phyloP scores from a whole-genome alignment of 2,797 vertebrate genomes.

The Hypotaenidia okinawae region DNA sequence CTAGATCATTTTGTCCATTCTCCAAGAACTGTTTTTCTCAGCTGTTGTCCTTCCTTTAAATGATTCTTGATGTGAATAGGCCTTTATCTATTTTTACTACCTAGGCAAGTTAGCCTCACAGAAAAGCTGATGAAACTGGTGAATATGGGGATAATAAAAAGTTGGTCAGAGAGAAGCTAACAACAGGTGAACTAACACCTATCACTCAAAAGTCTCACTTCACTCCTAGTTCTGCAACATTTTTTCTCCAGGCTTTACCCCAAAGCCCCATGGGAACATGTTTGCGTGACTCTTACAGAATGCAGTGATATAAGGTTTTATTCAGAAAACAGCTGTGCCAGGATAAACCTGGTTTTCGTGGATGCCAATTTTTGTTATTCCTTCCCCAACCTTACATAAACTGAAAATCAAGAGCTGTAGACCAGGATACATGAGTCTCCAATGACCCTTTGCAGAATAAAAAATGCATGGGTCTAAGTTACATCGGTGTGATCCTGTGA shows the following conservation, averaged over 20 bases:
- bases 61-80: neutral
- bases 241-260: neutral
- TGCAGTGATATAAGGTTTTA: slow-evolving; percentile 2
- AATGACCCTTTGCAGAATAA: neutral
- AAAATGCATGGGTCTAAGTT: neutral
- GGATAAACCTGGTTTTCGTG: slow-evolving; percentile 27
- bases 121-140: neutral
- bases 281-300: neutral
- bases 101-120: neutral
- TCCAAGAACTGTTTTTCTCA: neutral
- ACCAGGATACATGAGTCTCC: neutral
- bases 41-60: neutral
- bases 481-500: slow-evolving; percentile 1
- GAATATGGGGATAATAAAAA: neutral
- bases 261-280: neutral
- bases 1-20: neutral
- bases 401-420: neutral
- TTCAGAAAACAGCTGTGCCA: slow-evolving; percentile 6
- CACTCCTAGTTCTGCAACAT: neutral
- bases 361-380: neutral
- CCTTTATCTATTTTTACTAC: neutral
- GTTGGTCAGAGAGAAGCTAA: neutral
- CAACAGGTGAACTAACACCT: neutral
- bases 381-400: neutral
- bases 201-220: neutral